phyloP scores from a whole-genome alignment of 2,113 vertebrate genomes.

The Toxotes jaculatrix region DNA sequence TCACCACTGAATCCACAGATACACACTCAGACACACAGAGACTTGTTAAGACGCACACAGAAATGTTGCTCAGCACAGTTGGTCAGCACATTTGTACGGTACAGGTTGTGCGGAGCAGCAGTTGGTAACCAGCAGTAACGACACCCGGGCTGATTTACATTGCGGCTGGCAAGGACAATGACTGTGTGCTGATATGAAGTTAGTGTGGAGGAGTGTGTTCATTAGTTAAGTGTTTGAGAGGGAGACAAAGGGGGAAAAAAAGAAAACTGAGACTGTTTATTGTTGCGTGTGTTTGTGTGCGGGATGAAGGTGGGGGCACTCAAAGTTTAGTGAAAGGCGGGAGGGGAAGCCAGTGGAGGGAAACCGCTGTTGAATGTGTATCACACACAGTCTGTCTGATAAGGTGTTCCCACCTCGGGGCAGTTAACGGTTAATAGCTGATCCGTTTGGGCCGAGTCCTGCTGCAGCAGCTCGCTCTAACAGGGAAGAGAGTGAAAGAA shows the following conservation, averaged over 20 bases:
- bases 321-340: slow-evolving; percentile 32
- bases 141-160: slow-evolving; percentile 55
- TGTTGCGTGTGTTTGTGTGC: neutral
- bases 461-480: neutral
- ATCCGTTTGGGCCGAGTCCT: slow-evolving; percentile 29
- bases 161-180: slow-evolving; percentile 1
- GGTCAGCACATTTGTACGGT: slow-evolving; percentile 7
- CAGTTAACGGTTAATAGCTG: slow-evolving; percentile 71
- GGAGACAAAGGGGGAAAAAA: slow-evolving; percentile 2
- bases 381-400: slow-evolving; percentile 47
- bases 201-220: too few relatives aligned
- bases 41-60: slow-evolving; percentile 1
- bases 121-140: slow-evolving; percentile 45
- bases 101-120: slow-evolving; percentile 22
- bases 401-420: slow-evolving; percentile 45
- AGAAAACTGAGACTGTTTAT: neutral
- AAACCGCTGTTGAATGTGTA: slow-evolving; percentile 50
- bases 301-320: neutral
- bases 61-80: slow-evolving; percentile 18
- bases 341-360: slow-evolving; percentile 36
- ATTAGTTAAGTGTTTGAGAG: slow-evolving; percentile 24
- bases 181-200: slow-evolving; percentile 46
- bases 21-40: neutral
- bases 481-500: slow-evolving; percentile 17
- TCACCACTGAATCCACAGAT: neutral